These are phyloP conservation scores for Capreolus pygargus DNA, from an alignment of 2,113 vertebrate species.

Conservation along the genomic window DNA sequence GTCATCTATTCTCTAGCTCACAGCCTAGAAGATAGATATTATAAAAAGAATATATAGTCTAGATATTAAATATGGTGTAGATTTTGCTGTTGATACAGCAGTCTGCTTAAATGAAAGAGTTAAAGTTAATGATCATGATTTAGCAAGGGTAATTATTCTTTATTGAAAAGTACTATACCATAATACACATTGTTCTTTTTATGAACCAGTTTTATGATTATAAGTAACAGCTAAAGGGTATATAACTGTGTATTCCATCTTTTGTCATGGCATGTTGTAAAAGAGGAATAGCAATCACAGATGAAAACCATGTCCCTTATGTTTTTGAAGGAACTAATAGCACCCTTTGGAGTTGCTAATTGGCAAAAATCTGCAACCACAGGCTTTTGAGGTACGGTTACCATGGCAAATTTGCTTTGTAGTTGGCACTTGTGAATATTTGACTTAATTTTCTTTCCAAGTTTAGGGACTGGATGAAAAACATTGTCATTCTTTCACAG, in stretches of 20 bases:
- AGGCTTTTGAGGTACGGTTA: slow-evolving; percentile 85
- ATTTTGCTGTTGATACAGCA: background rate
- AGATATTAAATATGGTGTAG: slow-evolving; percentile 21
- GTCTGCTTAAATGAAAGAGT: slow-evolving; percentile 70
- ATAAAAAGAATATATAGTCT: background rate
- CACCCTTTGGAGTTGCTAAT: slow-evolving; percentile 89
- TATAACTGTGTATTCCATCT: background rate
- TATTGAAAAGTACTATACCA: slow-evolving; percentile 47
- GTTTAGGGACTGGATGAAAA: slow-evolving; percentile 76
- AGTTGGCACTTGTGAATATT: slow-evolving; percentile 85
- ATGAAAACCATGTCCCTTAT: slow-evolving; percentile 79
- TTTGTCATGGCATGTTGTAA: slow-evolving; percentile 64
- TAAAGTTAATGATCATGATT: slow-evolving; percentile 59
- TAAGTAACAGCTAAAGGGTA: slow-evolving; percentile 50
- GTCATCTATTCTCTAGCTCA: slow-evolving; percentile 34
- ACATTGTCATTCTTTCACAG: slow-evolving; percentile 78
- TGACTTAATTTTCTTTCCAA: slow-evolving; percentile 80
- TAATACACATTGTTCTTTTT: slow-evolving; percentile 64
- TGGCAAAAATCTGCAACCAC: slow-evolving; percentile 85
- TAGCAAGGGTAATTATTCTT: slow-evolving; percentile 65
- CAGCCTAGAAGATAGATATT: background rate
- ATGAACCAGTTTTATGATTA: slow-evolving; percentile 66
- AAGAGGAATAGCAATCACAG: slow-evolving; percentile 78
- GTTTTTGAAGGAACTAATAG: slow-evolving; percentile 86
- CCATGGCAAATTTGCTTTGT: slow-evolving; percentile 89